A percentile compares a stretch with the other conserved stretches of the same genome.
Evolutionary conservation across 2,797 vertebrate species (phyloP).

Genomic region (Sphaeramia orbicularis): DNA sequence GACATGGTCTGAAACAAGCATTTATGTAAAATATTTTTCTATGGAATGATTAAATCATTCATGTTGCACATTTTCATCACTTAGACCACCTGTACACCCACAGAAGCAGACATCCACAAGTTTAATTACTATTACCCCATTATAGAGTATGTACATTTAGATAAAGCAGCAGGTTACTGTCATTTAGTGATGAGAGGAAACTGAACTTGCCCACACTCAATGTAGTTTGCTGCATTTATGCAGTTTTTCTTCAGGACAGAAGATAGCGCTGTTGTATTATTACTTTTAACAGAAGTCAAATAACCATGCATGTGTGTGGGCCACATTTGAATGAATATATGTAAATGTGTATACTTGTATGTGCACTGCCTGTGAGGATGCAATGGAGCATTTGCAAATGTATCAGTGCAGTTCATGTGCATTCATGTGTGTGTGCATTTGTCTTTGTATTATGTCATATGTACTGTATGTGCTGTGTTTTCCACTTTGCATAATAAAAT

Average conservation of each 20-base stretch:
- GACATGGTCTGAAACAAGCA: constrained; percentile 27
- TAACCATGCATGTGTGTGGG: constrained; percentile 29
- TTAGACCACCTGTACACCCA: background rate
- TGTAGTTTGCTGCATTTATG: constrained; percentile 68
- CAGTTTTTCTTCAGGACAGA: constrained; percentile 53
- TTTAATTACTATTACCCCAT: constrained; percentile 14
- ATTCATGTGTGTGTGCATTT: constrained; percentile 17
- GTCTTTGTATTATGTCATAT: constrained; percentile 1
- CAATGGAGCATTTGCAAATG: constrained; percentile 22
- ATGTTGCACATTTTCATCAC: constrained; percentile 1
- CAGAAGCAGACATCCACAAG: background rate
- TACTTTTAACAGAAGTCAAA: constrained; percentile 15
- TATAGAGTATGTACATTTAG: constrained; percentile 27
- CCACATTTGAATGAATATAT: constrained; percentile 31
- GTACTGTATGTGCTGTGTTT: constrained; percentile 4
- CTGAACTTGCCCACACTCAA: constrained; percentile 50
- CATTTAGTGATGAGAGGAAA: constrained; percentile 10
- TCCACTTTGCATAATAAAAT: constrained; percentile 14
- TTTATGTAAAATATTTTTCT: constrained; percentile 1
- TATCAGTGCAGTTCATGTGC: constrained; percentile 11
- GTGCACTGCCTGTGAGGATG: background rate
- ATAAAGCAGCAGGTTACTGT: constrained; percentile 54
- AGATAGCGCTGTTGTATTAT: constrained; percentile 71
- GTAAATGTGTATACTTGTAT: constrained; percentile 8
- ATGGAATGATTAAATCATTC: background rate